These are phyloP conservation scores for Rhopilema esculentum DNA, from an alignment of 30 jellyfish, hydroid and myxozoan species.

Conservation along the genomic window DNA sequence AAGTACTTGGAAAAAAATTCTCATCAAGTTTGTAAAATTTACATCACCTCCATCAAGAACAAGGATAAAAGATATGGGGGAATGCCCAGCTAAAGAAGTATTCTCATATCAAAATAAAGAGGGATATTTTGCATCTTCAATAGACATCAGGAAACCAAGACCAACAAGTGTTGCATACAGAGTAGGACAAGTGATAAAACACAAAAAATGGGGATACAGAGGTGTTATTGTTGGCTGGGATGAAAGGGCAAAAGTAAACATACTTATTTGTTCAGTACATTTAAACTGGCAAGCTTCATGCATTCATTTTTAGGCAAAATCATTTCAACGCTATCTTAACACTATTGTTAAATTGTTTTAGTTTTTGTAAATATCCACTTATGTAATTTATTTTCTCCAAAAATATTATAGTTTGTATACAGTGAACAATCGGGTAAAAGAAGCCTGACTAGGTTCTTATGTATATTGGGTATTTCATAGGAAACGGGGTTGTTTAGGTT, in stretches of 20 bases:
- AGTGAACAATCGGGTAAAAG: no score
- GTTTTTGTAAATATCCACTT: no score
- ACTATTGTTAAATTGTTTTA: no score
- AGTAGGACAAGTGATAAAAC: slow-evolving; percentile 96
- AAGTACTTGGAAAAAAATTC: slow-evolving; percentile 57
- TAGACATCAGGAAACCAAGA: slow-evolving; percentile 79
- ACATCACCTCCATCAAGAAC: slow-evolving; percentile 53
- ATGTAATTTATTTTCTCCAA: background rate
- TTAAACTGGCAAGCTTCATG: no score
- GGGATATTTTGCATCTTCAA: slow-evolving; percentile 86
- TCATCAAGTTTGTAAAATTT: slow-evolving; percentile 21
- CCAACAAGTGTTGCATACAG: slow-evolving; percentile 76
- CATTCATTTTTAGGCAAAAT: no score
- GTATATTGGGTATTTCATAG: no score
- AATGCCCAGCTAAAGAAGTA: slow-evolving; percentile 96
- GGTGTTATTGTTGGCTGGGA: slow-evolving; percentile 99
- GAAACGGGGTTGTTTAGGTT: no score
- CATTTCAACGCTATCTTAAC: no score
- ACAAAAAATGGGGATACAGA: slow-evolving; percentile 87
- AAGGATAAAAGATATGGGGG: slow-evolving; percentile 79
- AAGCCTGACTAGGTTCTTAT: no score
- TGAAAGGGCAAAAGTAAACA: slow-evolving; percentile 75
- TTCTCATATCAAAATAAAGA: slow-evolving; percentile 64
- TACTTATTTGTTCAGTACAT: no score
- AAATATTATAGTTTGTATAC: no score